Evolutionary conservation across 2,113 vertebrate genomes (phyloP), one percentile per base, ranked within the genome.

Genomic region (Callithrix jacchus): DNA sequence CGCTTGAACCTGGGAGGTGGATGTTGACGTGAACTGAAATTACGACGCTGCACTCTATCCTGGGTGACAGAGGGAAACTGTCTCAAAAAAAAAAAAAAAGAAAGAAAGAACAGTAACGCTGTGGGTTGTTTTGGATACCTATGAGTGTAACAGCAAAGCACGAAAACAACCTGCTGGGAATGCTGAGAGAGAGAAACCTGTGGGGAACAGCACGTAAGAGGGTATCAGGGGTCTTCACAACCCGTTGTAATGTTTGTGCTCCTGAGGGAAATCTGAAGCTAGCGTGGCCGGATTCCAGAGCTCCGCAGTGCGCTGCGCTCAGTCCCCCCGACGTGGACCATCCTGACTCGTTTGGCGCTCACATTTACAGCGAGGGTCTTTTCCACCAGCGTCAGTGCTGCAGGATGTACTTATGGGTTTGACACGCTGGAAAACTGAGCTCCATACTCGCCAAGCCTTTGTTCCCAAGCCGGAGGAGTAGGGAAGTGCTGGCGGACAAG

Each of bases 331-430:
- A 9, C 1, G 0, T 1, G 45, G n/a, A 45, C 3, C 1, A 2
- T 8, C 25, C 52, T 16, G 0, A 20, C 11, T 0, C n/a, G 12
- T 14, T 8, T 20, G 0, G 37, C 2, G 1, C 30, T 13, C 3
- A 6, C 10, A 1, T 27, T 23, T 13, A 37, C 27, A 8, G 0
- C 32, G 16, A 3, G 40, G 8, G 9, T 4, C 18, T 8, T 8
- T 45, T 16, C 23, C 25, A 4, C 1, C 35, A 10, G 1, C 0
- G 0, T 27, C 0, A 1, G 23, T 1, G 25, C 49, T 4, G n/a
- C 13, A 4, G 47, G 17, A 12, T 10, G 13, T 5, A 3, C 3
- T 12, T 52, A 21, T 13, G 16, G 9, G 11, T 16, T 21, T 11
- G 4, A 35, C 10, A 37, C 18, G 42, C 83, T 5, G 1, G 32